Evolutionary conservation across 2,888 invertebrate genomes (phyloP).

Genomic region (Cyrtodaria siliqua): DNA sequence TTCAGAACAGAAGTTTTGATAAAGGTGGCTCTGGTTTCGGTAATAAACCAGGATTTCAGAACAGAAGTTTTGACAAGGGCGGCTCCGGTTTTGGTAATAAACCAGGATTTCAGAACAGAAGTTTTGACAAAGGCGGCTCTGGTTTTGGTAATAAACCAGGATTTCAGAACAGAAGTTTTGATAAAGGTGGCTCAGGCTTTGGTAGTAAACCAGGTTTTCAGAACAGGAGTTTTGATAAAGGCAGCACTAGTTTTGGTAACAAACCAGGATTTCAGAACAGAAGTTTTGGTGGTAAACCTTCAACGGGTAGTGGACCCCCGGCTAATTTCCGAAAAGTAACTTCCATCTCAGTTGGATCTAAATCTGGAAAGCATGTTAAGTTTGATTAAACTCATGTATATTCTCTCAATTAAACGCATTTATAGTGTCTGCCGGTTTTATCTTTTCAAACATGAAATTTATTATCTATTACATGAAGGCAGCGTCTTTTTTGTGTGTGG

Average conservation of each 20-base stretch:
- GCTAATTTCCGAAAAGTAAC: too few species aligned
- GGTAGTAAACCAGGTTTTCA: too few species aligned
- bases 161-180: conserved; percentile 6
- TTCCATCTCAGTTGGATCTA: background rate
- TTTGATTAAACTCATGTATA: conserved; percentile 16
- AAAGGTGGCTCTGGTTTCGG: too few species aligned
- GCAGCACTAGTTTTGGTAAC: too few species aligned
- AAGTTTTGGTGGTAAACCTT: conserved; percentile 2
- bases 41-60: background rate
- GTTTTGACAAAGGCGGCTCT: conserved; percentile 5
- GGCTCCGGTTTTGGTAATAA: conserved; percentile 5
- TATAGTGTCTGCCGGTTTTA: too few species aligned
- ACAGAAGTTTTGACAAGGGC: conserved; percentile 8
- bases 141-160: conserved; percentile 9
- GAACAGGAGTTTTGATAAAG: background rate
- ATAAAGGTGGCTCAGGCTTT: background rate
- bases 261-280: too few species aligned
- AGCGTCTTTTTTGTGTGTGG: too few species aligned
- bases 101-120: background rate
- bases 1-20: too few species aligned
- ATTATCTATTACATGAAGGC: too few species aligned
- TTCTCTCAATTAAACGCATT: too few species aligned
- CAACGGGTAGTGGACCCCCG: too few species aligned
- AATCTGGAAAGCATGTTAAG: conserved; percentile 20
- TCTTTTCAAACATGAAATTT: too few species aligned